Percentiles rank a stretch among this genome's conserved stretches.
Evolutionary conservation across 1,140 invertebrate species (phyloP).

Genomic region (Glossosoma conforme): DNA sequence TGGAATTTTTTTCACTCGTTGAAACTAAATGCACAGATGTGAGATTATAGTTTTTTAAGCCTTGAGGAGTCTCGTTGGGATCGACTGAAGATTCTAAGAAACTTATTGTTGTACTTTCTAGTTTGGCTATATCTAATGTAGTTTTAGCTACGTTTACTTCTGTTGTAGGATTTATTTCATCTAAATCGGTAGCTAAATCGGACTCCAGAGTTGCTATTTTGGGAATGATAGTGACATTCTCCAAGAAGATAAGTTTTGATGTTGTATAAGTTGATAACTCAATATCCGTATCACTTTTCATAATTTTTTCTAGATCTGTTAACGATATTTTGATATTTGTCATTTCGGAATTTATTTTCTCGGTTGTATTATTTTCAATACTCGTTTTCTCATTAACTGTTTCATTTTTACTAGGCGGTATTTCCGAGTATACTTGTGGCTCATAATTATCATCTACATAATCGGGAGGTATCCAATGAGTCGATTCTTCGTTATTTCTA

Average conservation of each 20-base stretch:
- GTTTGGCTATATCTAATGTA: conserved; percentile 22
- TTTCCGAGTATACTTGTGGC: conserved; percentile 19
- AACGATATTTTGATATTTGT: no score
- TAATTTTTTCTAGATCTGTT: no score
- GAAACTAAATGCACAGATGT: conserved; percentile 23
- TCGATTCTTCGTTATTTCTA: no score
- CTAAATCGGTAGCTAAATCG: no score
- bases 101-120: conserved; percentile 24
- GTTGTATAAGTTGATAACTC: no score
- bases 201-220: no score
- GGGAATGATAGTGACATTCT: no score
- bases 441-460: conserved; percentile 32
- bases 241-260: no score
- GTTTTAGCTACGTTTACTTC: conserved; percentile 23
- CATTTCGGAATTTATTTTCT: no score
- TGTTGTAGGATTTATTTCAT: conserved; percentile 18
- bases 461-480: conserved; percentile 24
- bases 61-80: neutral
- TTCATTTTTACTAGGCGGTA: neutral
- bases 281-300: no score
- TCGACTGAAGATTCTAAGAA: conserved; percentile 13
- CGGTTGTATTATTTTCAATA: conserved; percentile 1
- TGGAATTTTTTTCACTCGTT: conserved; percentile 21
- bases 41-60: conserved; percentile 20
- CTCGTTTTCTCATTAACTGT: neutral